Evolutionary conservation across 1,140 invertebrate species (phyloP), one percentile per base, ranked within the genome.

Genomic region (Campoletis sonorensis): DNA sequence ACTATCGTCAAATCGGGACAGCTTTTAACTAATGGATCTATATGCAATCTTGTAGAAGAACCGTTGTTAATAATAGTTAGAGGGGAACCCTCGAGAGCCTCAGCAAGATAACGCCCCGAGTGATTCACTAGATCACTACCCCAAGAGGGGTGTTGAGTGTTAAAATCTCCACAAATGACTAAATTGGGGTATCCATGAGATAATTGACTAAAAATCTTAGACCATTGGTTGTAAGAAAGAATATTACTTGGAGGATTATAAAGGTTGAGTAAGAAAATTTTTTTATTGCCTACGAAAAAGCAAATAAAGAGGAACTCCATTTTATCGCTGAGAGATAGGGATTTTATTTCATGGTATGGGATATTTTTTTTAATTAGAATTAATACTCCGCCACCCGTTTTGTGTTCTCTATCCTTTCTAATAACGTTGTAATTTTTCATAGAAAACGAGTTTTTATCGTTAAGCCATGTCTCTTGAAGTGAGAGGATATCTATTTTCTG

Each of bases 91-190:
- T 3, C 18, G 2, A 71, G 1, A 16, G 15, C 27, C 16, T n/a
- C 16, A 1, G 27, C 33, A 18, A 71, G 68, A 40, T 0, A 1
- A 5, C 8, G 3, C 0, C 68, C 68, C 7, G 33, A 33, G 15
- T 33, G 15, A 71, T 71, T 71, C 10, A 15, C 0, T 4, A 37
- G 4, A 7, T 72, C 70, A 23, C 70, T 72, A 4, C 37, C 70
- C 70, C 37, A 72, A 0, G 11, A 49, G 1, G 4, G n/a, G 26
- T 72, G 37, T 45, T 72, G 70, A 8, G 70, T 27, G 45, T 72
- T 72, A 49, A 72, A 72, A 13, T 72, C 70, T 26, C 70, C 70
- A 49, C 40, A 49, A 15, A 72, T 26, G 26, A 72, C 49, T 0
- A 72, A 13, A 72, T 72, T 70, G 1, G 13, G 2, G n/a, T 4